These are phyloP conservation scores for Zootoca vivipara DNA, from an alignment of 2,113 vertebrate species.

Conservation along the genomic window DNA sequence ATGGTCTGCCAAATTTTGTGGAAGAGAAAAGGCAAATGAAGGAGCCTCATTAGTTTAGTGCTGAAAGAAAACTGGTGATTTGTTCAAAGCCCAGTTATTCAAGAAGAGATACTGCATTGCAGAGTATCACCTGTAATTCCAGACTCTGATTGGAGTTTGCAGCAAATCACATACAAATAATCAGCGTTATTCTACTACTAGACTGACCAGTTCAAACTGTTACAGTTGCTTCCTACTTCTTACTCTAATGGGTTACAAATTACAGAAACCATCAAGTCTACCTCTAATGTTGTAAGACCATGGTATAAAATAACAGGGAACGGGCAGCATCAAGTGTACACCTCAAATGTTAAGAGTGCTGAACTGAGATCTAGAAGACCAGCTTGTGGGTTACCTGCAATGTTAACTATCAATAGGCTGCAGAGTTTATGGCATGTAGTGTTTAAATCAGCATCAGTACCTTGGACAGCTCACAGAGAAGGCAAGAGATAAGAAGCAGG, in stretches of 20 bases:
- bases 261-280: neutral
- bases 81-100: neutral
- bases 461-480: neutral
- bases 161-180: neutral
- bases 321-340: neutral
- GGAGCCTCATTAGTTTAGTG: constrained; percentile 18
- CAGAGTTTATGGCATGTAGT: neutral
- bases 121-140: neutral
- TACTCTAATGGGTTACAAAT: neutral
- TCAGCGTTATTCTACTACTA: neutral
- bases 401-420: neutral
- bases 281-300: neutral
- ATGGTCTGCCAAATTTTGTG: constrained; percentile 44
- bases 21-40: neutral
- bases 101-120: neutral
- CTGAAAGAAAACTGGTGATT: neutral
- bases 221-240: neutral
- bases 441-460: neutral
- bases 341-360: neutral
- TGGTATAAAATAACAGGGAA: neutral
- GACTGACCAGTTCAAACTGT: neutral
- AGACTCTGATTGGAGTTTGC: neutral
- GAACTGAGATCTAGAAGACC: too few species aligned
- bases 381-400: too few species aligned
- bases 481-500: too few species aligned